These are phyloP conservation scores for Osedax fenrisi DNA, from an alignment of 2,888 invertebrate species.

Conservation along the genomic window DNA sequence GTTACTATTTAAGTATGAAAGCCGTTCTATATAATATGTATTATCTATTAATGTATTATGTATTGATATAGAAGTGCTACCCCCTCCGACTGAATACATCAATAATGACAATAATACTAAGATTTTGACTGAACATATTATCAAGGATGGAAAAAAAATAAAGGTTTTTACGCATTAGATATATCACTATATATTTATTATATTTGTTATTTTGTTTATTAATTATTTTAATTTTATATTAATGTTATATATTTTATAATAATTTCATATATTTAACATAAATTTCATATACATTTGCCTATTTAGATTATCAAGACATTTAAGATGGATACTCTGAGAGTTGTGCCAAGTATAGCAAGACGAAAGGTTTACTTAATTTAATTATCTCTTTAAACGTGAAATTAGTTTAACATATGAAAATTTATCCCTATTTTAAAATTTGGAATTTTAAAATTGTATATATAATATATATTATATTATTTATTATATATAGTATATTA, in stretches of 20 bases:
- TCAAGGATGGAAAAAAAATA: not conserved
- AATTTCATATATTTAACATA: not conserved
- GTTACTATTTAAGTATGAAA: too few species aligned
- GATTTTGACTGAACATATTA: not conserved
- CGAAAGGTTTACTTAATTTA: too few species aligned
- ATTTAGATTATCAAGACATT: not conserved
- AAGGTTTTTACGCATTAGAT: not conserved
- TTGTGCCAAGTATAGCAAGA: not conserved
- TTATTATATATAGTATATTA: too few species aligned
- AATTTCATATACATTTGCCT: too few species aligned
- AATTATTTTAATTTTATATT: not conserved
- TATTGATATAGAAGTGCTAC: not conserved
- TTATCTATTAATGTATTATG: not conserved
- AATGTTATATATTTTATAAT: not conserved
- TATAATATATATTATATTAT: too few species aligned
- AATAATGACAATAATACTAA: not conserved
- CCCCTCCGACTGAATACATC: not conserved
- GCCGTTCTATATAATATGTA: too few species aligned
- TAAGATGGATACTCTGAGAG: not conserved
- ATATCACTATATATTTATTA: too few species aligned
- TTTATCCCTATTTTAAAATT: too few species aligned
- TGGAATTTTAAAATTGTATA: too few species aligned
- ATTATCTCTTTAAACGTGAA: too few species aligned
- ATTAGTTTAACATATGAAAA: too few species aligned
- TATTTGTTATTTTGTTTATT: not conserved